phyloP scores from a whole-genome alignment of 2,888 invertebrate species.

The Limnephilus rhombicus region DNA sequence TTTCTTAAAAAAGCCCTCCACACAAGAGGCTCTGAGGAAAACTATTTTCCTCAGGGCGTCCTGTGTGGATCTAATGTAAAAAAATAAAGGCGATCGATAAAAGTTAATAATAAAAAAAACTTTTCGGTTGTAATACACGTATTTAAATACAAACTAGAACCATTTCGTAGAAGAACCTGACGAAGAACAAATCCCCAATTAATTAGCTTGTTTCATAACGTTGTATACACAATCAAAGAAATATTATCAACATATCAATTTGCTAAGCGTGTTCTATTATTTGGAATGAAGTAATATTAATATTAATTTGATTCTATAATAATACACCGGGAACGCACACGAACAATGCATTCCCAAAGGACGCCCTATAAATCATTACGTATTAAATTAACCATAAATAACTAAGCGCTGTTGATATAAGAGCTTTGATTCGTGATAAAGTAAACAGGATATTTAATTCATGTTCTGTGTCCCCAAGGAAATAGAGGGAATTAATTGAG shows the following conservation, averaged over 20 bases:
- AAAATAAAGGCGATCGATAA: too few species aligned
- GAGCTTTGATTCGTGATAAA: not conserved
- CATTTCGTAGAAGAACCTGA: too few species aligned
- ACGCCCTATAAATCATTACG: not conserved
- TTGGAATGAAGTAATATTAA: not conserved
- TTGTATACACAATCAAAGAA: not conserved
- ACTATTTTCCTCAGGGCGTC: too few species aligned
- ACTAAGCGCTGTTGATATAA: not conserved
- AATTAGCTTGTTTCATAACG: too few species aligned
- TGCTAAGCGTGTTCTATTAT: not conserved
- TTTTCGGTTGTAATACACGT: too few species aligned
- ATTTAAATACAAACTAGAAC: too few species aligned
- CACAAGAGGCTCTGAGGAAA: too few species aligned
- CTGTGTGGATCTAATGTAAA: too few species aligned
- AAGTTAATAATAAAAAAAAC: too few species aligned
- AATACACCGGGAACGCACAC: not conserved
- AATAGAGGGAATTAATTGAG: not conserved
- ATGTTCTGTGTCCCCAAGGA: not conserved
- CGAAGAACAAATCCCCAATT: too few species aligned
- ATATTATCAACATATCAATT: not conserved
- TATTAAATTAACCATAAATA: not conserved
- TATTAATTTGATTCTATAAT: not conserved
- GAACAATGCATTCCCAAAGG: constrained; percentile 1
- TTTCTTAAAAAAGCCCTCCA: too few species aligned
- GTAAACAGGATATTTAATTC: not conserved